A percentile compares a stretch with the other conserved stretches of the same genome.
Conservation (phyloP, 2,888 invertebrate genomes). For the Physocephala rufipes region DNA sequence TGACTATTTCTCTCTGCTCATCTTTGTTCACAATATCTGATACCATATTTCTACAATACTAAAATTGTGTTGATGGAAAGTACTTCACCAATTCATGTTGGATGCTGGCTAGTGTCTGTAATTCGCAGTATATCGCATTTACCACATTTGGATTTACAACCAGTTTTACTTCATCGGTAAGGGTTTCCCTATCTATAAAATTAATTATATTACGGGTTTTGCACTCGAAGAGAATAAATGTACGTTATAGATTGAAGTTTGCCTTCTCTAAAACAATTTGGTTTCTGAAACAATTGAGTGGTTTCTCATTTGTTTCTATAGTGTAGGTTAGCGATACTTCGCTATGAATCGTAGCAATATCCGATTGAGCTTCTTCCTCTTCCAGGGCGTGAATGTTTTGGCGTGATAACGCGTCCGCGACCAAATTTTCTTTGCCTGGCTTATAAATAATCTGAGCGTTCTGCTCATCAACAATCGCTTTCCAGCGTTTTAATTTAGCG, state of each 20-base stretch:
- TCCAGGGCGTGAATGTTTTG: no score
- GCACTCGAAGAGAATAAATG: constrained; percentile 30
- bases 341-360: constrained; percentile 32
- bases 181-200: constrained; percentile 24
- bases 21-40: constrained; percentile 39
- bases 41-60: constrained; percentile 32
- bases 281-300: constrained; percentile 39
- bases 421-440: constrained; percentile 37
- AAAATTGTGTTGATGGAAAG: constrained; percentile 41
- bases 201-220: constrained; percentile 20
- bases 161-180: constrained; percentile 29
- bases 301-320: constrained; percentile 31
- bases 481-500: constrained; percentile 59
- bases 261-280: constrained; percentile 36
- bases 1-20: constrained; percentile 38
- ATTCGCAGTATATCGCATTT: constrained; percentile 37
- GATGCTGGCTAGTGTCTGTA: constrained; percentile 29
- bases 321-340: constrained; percentile 35
- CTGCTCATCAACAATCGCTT: constrained; percentile 51
- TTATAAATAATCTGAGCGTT: constrained; percentile 50
- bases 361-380: no score
- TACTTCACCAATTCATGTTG: constrained; percentile 31
- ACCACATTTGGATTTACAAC: constrained; percentile 31
- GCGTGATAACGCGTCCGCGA: constrained; percentile 34
- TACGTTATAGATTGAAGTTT: constrained; percentile 20